Evolutionary conservation across 2,797 vertebrate species (phyloP), one percentile per base, ranked within the genome.

Genomic region (Melopsittacus undulatus): DNA sequence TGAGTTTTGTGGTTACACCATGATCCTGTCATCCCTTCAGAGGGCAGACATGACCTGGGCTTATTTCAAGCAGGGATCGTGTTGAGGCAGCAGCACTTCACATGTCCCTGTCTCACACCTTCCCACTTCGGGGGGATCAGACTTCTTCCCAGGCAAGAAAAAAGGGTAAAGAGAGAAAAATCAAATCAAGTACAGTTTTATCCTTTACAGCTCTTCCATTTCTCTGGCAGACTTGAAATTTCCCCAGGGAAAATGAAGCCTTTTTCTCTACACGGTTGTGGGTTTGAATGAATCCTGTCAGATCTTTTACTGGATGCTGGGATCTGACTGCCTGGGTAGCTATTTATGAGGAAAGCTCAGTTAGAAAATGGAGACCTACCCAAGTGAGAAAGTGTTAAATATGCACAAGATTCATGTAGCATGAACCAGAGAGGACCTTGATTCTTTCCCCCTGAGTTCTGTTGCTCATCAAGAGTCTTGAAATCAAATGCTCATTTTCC

Each of bases 401-500:
- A 94, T 93, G 92, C 88, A 74, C 88, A 73, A 54, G 76, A 75
- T 59, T 78, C 42, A 13, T 3, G 49, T 40, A 66, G 59, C 36
- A 29, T 2, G 3, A 87, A 49, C 51, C 63, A 56, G 79, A 62
- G 42, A 83, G 59, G 42, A 92, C 54, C 62, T 73, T 91, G 76
- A 78, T 81, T 87, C 38, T 94, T 91, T 91, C 16, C 57, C 51
- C 79, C 27, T 0, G 49, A 72, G 83, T 42, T 84, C 59, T 74
- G 5, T 81, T 0, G 0, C 54, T 88, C 63, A 72, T 22, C 0
- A 6, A 42, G n/a, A 93, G 20, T 52, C 82, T 49, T 64, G 87
- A 89, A 93, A 96, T 72, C 75, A 86, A 89, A 93, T 86, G 79
- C 24, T 93, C 59, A 89, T 96, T 89, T 87, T 14, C 82, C 12